These are phyloP conservation scores for Nasua narica DNA, from an alignment of 2,797 vertebrate species.

Conservation along the genomic window DNA sequence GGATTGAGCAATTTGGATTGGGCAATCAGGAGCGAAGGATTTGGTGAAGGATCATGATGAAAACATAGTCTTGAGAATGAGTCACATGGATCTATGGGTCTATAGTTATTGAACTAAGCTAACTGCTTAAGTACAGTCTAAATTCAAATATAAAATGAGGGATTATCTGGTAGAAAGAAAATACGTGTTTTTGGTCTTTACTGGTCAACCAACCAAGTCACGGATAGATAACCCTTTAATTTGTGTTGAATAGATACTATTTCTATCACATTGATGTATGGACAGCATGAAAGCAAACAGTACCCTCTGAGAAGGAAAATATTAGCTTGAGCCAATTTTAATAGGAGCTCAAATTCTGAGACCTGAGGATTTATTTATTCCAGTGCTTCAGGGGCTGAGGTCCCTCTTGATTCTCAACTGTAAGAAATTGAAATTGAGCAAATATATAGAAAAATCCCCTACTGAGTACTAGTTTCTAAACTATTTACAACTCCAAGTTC, in stretches of 20 bases:
- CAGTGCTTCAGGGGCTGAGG: background rate
- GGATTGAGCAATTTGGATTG: background rate
- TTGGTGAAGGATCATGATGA: background rate
- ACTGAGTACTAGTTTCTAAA: background rate
- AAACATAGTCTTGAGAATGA: background rate
- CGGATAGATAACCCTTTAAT: background rate
- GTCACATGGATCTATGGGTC: background rate
- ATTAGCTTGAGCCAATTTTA: background rate
- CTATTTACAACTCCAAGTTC: background rate
- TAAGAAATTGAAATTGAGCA: conserved; percentile 14
- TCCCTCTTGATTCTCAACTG: background rate
- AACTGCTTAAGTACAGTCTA: background rate
- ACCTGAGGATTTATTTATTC: background rate
- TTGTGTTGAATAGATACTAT: background rate
- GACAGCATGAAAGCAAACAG: background rate
- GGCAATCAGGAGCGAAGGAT: background rate
- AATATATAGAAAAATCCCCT: background rate
- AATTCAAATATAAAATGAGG: background rate
- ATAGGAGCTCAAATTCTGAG: conserved; percentile 9
- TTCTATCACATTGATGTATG: background rate
- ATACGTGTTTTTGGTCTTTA: background rate
- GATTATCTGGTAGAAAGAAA: background rate
- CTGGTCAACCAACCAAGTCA: background rate
- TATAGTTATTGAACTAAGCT: background rate
- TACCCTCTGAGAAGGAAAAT: background rate